phyloP scores from a whole-genome alignment of 1,140 invertebrate genomes.

The Diabrotica undecimpunctata region DNA sequence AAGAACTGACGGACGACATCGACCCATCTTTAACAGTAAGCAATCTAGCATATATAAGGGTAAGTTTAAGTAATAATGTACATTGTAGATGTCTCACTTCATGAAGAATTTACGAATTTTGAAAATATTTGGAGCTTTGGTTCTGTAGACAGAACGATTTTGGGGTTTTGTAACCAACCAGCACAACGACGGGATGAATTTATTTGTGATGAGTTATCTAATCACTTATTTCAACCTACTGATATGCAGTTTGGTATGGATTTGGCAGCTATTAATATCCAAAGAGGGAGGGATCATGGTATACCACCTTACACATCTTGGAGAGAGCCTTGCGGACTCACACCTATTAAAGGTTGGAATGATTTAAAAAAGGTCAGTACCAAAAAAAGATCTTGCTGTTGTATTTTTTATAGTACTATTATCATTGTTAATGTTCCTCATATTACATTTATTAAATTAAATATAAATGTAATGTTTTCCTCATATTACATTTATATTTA shows the following conservation, averaged over 20 bases:
- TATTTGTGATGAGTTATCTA: slow-evolving; percentile 89
- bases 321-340: slow-evolving; percentile 76
- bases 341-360: slow-evolving; percentile 66
- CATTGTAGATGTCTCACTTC: slow-evolving; percentile 62
- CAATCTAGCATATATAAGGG: not conserved
- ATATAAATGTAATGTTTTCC: no score
- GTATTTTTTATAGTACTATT: no score
- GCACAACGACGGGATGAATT: slow-evolving; percentile 93
- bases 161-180: slow-evolving; percentile 81
- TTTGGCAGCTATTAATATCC: slow-evolving; percentile 78
- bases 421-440: no score
- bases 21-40: slow-evolving; percentile 64
- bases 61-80: not conserved
- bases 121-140: slow-evolving; percentile 77
- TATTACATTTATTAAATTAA: no score
- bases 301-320: slow-evolving; percentile 79
- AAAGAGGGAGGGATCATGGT: slow-evolving; percentile 53
- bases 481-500: no score
- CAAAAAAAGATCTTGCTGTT: no score
- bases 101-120: slow-evolving; percentile 93
- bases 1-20: slow-evolving; percentile 61
- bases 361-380: slow-evolving; percentile 58
- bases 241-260: slow-evolving; percentile 83
- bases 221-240: slow-evolving; percentile 87
- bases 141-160: slow-evolving; percentile 81